These are phyloP conservation scores for Eriocheir sinensis DNA, from an alignment of 1,140 invertebrate genomes.

Conservation along the genomic window DNA sequence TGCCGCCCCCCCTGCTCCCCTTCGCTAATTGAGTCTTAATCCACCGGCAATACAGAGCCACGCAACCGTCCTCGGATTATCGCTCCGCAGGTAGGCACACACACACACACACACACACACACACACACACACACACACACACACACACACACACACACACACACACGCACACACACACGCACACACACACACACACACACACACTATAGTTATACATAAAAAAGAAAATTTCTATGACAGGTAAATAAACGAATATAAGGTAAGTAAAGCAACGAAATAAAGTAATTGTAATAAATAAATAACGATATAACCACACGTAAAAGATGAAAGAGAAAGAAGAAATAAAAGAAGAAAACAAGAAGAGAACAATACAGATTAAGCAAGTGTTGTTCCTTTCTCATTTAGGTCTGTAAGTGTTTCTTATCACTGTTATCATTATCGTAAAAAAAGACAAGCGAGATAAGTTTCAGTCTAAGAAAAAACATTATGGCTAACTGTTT, in stretches of 20 bases:
- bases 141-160: neutral
- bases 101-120: slow-evolving; percentile 37
- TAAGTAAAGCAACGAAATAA: neutral
- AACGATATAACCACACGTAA: neutral
- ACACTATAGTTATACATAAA: too few relatives aligned
- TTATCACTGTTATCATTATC: too few relatives aligned
- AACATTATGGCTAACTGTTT: too few relatives aligned
- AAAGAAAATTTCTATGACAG: too few relatives aligned
- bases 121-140: neutral
- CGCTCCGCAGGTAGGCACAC: neutral
- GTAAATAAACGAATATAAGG: neutral
- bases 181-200: too few relatives aligned
- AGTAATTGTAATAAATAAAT: neutral
- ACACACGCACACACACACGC: too few relatives aligned
- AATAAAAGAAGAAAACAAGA: neutral
- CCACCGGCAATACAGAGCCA: neutral
- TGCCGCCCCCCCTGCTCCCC: neutral
- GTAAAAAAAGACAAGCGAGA: too few relatives aligned
- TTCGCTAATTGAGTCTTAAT: neutral
- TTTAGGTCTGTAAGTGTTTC: too few relatives aligned
- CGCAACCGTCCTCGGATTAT: neutral
- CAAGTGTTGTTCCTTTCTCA: too few relatives aligned
- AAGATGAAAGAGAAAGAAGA: neutral
- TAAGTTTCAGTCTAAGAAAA: too few relatives aligned
- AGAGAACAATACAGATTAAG: neutral